These are phyloP conservation scores for Motacilla tschutschensis DNA, from an alignment of 2,113 vertebrate genomes.

Conservation along the genomic window DNA sequence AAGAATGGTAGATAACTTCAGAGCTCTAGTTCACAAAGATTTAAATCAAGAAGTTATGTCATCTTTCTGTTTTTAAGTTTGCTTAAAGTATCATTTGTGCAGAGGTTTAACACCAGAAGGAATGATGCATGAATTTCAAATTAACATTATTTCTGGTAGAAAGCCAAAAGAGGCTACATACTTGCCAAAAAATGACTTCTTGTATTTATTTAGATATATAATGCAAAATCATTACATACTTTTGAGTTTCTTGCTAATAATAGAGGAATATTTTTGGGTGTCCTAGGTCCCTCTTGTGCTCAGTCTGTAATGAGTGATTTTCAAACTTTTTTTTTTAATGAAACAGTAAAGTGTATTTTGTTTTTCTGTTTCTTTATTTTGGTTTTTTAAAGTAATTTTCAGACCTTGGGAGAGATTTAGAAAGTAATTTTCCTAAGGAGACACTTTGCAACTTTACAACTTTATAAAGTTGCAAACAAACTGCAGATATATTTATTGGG, in stretches of 20 bases:
- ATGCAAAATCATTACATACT: neutral
- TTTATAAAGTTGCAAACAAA: neutral
- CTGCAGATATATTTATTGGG: neutral
- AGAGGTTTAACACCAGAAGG: conserved; percentile 1
- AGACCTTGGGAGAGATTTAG: neutral
- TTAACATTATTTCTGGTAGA: neutral
- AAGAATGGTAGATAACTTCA: neutral
- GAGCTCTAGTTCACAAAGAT: neutral
- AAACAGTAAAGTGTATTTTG: neutral
- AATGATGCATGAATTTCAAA: neutral
- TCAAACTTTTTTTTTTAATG: neutral
- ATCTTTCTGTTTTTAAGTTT: conserved; percentile 13
- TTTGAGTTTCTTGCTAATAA: neutral
- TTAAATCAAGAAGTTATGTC: neutral
- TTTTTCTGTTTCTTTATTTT: neutral
- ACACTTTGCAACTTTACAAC: neutral
- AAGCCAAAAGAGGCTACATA: neutral
- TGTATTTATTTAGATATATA: conserved; percentile 6
- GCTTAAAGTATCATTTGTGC: neutral
- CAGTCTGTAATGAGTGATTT: neutral
- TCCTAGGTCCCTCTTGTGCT: neutral
- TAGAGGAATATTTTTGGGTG: neutral
- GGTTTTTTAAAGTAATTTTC: neutral
- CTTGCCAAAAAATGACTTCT: conserved; percentile 24
- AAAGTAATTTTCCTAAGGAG: neutral